Conservation (phyloP, 2,113 vertebrate genomes). For the Phylloscopus trochiloides region DNA sequence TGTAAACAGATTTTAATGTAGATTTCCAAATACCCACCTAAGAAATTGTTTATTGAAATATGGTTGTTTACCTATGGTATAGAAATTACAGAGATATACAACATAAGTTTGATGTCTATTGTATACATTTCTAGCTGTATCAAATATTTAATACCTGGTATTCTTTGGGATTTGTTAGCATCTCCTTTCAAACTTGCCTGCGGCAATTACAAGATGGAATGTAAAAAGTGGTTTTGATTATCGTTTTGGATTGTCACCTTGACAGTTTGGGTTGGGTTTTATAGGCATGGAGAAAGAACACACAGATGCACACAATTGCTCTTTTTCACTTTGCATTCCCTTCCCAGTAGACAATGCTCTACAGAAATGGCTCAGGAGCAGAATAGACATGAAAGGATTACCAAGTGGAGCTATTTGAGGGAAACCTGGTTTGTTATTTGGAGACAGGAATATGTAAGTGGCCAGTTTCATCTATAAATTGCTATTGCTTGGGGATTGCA, state of each 20-base stretch:
- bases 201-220: slow-evolving; percentile 79
- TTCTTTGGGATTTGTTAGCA: slow-evolving; percentile 83
- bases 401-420: slow-evolving; percentile 38
- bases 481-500: not conserved
- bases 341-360: slow-evolving; percentile 67
- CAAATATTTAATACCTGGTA: slow-evolving; percentile 81
- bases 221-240: slow-evolving; percentile 84
- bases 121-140: slow-evolving; percentile 75
- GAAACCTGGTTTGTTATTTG: slow-evolving; percentile 33
- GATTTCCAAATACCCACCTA: slow-evolving; percentile 32
- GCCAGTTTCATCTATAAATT: slow-evolving; percentile 19
- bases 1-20: slow-evolving; percentile 55
- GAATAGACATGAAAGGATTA: slow-evolving; percentile 74
- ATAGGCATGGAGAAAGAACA: slow-evolving; percentile 70
- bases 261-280: slow-evolving; percentile 79
- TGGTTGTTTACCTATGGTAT: slow-evolving; percentile 47
- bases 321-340: slow-evolving; percentile 60
- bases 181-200: slow-evolving; percentile 82
- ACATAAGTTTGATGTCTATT: slow-evolving; percentile 66
- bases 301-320: slow-evolving; percentile 35
- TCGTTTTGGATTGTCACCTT: slow-evolving; percentile 84
- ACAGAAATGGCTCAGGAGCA: slow-evolving; percentile 67
- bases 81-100: slow-evolving; percentile 62
- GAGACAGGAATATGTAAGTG: slow-evolving; percentile 29
- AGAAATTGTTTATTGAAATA: slow-evolving; percentile 49